Conservation (phyloP, 2,113 vertebrate species). For the Gambusia affinis region DNA sequence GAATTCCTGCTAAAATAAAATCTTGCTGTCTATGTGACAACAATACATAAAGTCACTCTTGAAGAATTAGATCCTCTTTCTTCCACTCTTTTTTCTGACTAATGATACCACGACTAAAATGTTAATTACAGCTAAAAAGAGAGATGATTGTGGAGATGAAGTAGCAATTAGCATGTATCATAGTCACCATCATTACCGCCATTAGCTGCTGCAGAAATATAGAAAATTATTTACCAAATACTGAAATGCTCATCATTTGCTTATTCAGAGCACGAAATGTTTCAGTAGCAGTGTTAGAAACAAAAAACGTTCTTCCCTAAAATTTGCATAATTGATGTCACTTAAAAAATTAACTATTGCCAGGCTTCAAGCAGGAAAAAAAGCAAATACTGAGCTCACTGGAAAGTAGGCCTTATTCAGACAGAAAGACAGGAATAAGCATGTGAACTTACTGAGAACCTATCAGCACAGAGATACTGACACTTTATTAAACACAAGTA, state of each 20-base stretch:
- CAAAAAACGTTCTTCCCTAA: constrained; percentile 14
- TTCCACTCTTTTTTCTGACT: constrained; percentile 26
- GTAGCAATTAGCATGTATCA: constrained; percentile 77
- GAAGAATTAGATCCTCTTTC: constrained; percentile 39
- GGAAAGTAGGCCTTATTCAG: constrained; percentile 16
- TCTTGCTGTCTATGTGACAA: not conserved
- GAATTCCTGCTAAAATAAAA: not conserved
- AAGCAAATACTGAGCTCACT: constrained; percentile 12
- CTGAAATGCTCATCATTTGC: constrained; percentile 67
- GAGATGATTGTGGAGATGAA: constrained; percentile 75
- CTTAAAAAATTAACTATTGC: constrained; percentile 51
- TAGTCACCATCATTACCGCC: constrained; percentile 74
- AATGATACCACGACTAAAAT: constrained; percentile 70
- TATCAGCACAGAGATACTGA: not conserved
- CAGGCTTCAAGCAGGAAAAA: constrained; percentile 27
- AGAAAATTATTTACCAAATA: constrained; percentile 72
- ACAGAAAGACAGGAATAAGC: not conserved
- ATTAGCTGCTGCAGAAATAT: constrained; percentile 67
- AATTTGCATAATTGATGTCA: constrained; percentile 64
- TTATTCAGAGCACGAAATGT: constrained; percentile 59
- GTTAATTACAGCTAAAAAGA: constrained; percentile 75
- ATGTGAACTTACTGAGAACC: not conserved
- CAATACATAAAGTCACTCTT: constrained; percentile 12
- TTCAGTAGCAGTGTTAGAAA: constrained; percentile 40
- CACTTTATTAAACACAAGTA: constrained; percentile 3